Percentiles rank a stretch among this genome's conserved stretches.
Evolutionary conservation across 2,113 vertebrate species (phyloP).

Genomic region (Hassar affinis): DNA sequence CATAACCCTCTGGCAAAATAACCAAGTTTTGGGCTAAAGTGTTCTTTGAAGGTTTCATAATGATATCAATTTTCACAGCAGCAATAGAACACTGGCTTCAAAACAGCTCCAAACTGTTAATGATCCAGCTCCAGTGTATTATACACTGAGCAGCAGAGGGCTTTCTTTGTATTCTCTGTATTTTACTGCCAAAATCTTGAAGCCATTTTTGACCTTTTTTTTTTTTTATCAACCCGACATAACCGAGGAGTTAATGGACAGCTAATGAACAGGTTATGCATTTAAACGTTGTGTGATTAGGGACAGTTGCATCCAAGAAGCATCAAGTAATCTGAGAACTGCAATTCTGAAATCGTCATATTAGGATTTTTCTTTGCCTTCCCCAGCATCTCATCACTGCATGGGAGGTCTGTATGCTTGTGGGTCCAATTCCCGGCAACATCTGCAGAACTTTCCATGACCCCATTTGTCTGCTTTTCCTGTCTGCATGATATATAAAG

Average conservation of each 20-base stretch:
- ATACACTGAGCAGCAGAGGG: not conserved
- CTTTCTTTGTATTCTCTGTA: not conserved
- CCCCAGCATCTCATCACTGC: not conserved
- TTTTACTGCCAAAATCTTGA: not conserved
- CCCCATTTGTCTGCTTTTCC: not conserved
- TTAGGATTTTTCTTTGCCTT: slow-evolving; percentile 8
- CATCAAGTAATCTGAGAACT: not conserved
- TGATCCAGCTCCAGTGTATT: not conserved
- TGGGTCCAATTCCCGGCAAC: slow-evolving; percentile 1
- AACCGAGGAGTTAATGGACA: not conserved
- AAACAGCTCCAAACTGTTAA: not conserved
- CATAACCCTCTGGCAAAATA: not conserved
- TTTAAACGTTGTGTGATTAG: not conserved
- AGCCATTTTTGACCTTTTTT: not conserved
- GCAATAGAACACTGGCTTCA: not conserved
- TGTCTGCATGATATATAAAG: not conserved
- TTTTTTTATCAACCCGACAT: no score
- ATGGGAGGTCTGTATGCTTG: slow-evolving; percentile 10
- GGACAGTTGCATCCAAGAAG: not conserved
- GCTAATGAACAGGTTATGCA: not conserved
- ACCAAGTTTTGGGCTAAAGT: not conserved
- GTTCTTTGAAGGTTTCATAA: not conserved
- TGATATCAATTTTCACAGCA: not conserved
- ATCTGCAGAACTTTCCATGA: not conserved
- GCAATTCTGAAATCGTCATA: slow-evolving; percentile 5